These are phyloP conservation scores for Australoheros scitulus DNA, from an alignment of 2,113 vertebrate species.

Conservation along the genomic window DNA sequence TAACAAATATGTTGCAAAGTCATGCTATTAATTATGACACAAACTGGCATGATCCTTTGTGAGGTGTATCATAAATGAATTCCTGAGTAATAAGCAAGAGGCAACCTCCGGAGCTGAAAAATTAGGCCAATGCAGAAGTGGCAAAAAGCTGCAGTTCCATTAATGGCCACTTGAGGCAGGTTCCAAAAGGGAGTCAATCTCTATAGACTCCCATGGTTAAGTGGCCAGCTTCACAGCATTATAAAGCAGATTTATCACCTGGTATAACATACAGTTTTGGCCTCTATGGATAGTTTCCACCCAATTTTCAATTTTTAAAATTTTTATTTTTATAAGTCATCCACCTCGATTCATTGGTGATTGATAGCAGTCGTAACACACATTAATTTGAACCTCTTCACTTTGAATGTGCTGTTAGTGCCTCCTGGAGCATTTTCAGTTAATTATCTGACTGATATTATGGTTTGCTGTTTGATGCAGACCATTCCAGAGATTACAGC, in stretches of 20 bases:
- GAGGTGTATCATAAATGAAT: not conserved
- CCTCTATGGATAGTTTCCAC: not conserved
- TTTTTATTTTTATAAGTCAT: not conserved
- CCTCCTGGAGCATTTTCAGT: not conserved
- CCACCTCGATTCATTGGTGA: not conserved
- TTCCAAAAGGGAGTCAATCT: not conserved
- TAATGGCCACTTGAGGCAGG: not conserved
- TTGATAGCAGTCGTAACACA: not conserved
- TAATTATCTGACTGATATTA: not conserved
- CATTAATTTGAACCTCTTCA: not conserved
- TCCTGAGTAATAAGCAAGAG: not conserved
- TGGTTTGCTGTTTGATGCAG: not conserved
- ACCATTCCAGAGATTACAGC: not conserved
- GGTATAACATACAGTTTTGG: not conserved
- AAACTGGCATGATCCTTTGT: not conserved
- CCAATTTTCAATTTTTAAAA: not conserved
- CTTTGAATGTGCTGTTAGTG: not conserved
- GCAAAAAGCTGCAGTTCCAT: not conserved
- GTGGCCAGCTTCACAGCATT: not conserved
- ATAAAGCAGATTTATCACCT: not conserved
- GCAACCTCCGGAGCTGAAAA: not conserved
- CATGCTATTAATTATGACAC: not conserved
- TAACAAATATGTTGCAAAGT: not conserved
- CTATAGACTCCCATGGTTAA: not conserved
- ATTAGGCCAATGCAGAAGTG: not conserved